Evolutionary conservation across 2,797 vertebrate genomes (phyloP), one percentile per base, ranked within the genome.

Genomic region (Spinibarbus caldwelli): DNA sequence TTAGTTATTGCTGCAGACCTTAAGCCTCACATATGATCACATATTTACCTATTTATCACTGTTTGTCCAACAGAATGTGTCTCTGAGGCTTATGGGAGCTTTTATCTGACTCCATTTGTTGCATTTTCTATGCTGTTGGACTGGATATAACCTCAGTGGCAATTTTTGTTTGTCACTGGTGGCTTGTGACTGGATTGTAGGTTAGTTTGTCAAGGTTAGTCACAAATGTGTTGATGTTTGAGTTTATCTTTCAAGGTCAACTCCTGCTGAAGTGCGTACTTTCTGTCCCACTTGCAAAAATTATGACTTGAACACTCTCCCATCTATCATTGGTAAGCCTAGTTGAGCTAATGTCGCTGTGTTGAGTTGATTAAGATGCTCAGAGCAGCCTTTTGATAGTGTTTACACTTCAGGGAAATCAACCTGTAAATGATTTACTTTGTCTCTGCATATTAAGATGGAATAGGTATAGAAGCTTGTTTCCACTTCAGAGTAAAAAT

Each of bases 1-100:
- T 88, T 89, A 78, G 73, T 84, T 85, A 87, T 81, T 86, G 34
- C 71, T 4, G 12, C 47, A 85, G 36, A 86, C 62, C 71, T 86
- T 78, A 75, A 80, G 84, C 81, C 84, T 64, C 72, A 64, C 83
- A 78, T 68, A 76, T 87, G 83, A 84, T 87, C 67, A 76, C 85
- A 86, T 68, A 80, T 87, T 85, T 84, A 87, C 84, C 82, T 78
- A 79, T 78, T 84, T 88, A 83, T 86, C 84, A 71, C 82, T 89
- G 82, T 88, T 87, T 84, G 82, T 88, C 52, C 76, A 82, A 84
- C 85, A 76, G 72, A 86, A 80, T 84, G 45, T 73, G 75, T 87
- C 72, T 82, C 87, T 79, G 72, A 54, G 52, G 76, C 47, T 68
- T 83, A 68, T 10, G 31, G 59, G 54, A 81, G 72, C 45, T 82